These are phyloP conservation scores for Balanococcus diminutus DNA, from an alignment of 2,888 invertebrate species.

Conservation along the genomic window DNA sequence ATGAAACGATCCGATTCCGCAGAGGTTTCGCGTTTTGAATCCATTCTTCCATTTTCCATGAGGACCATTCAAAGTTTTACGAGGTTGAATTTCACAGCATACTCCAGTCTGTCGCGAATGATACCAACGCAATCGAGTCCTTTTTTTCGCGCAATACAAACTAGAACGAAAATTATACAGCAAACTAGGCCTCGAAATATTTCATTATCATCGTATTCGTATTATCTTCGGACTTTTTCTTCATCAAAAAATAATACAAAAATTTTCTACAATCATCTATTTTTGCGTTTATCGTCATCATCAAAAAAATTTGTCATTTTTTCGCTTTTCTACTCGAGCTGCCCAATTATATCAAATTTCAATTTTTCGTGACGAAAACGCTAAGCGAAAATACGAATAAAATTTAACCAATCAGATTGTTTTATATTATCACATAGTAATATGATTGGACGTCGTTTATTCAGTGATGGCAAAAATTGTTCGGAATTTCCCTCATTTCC, in stretches of 20 bases:
- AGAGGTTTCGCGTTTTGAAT: slow-evolving; percentile 9
- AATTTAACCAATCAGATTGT: not conserved
- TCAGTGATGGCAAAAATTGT: too few relatives aligned
- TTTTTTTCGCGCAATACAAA: too few relatives aligned
- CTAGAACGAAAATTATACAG: not conserved
- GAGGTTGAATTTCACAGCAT: not conserved
- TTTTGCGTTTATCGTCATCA: too few relatives aligned
- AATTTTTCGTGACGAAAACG: too few relatives aligned
- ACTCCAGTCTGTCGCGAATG: not conserved
- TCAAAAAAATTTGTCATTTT: not conserved
- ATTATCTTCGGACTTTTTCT: not conserved
- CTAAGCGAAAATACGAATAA: not conserved
- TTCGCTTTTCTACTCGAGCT: not conserved
- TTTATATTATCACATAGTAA: not conserved
- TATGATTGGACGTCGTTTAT: too few relatives aligned
- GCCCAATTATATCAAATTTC: too few relatives aligned
- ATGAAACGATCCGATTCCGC: slow-evolving; percentile 35
- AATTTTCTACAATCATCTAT: too few relatives aligned
- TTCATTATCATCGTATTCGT: not conserved
- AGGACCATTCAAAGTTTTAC: not conserved
- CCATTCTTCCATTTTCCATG: slow-evolving; percentile 55
- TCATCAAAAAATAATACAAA: not conserved
- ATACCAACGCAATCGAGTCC: not conserved
- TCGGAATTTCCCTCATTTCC: too few relatives aligned
- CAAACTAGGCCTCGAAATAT: not conserved